These are phyloP conservation scores for Nephrotoma flavescens DNA, from an alignment of 2,888 invertebrate genomes.

Conservation along the genomic window DNA sequence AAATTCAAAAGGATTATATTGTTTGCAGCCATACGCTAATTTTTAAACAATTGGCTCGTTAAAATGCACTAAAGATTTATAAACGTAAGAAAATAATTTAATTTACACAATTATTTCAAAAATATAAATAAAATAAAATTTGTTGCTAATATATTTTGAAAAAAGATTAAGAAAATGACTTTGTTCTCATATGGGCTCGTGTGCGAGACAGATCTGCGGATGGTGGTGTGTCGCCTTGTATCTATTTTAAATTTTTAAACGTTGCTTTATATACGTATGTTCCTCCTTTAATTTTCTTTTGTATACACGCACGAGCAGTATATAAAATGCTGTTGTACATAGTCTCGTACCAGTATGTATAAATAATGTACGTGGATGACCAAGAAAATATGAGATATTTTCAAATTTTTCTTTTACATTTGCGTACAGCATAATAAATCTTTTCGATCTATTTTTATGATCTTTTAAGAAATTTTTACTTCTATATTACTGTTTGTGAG, in stretches of 20 bases:
- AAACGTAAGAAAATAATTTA: background rate
- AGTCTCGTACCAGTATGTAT: background rate
- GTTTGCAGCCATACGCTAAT: background rate
- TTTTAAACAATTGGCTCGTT: background rate
- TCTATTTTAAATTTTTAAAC: background rate
- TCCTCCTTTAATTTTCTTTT: background rate
- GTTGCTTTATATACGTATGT: background rate
- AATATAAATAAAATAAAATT: background rate
- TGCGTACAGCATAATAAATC: background rate
- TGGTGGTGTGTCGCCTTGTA: background rate
- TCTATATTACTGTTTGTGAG: background rate
- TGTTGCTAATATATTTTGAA: background rate
- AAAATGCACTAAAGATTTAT: background rate
- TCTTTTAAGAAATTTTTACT: background rate
- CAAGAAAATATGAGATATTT: background rate
- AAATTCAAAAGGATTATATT: background rate
- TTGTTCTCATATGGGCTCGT: background rate
- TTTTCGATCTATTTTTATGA: background rate
- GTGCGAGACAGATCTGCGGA: background rate
- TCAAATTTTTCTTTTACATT: background rate
- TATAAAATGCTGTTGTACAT: background rate
- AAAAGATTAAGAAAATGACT: background rate
- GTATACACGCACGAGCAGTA: background rate
- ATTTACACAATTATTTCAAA: background rate
- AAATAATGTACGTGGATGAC: constrained; percentile 16